These are phyloP conservation scores for Ceratotherium simum DNA, from an alignment of 2,113 vertebrate genomes.

Conservation along the genomic window DNA sequence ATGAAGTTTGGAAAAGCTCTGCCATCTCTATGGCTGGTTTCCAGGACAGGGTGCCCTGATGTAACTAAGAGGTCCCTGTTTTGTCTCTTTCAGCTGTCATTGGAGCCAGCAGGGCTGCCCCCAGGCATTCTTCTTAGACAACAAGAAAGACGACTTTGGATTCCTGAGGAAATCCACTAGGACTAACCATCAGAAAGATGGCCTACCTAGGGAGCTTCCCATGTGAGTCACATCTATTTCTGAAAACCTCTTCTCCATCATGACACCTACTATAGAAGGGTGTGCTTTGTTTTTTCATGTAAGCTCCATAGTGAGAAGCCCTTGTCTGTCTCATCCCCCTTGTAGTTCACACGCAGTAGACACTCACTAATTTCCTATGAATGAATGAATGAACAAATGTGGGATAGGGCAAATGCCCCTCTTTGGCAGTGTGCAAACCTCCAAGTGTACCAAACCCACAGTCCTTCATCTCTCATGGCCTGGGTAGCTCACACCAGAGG, in stretches of 20 bases:
- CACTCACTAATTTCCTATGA: background rate
- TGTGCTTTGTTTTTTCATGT: background rate
- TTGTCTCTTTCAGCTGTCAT: background rate
- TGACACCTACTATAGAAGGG: background rate
- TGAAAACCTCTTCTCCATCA: background rate
- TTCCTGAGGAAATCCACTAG: background rate
- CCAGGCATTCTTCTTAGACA: background rate
- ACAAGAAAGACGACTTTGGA: background rate
- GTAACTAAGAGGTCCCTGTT: background rate
- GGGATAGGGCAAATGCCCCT: background rate
- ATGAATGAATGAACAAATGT: background rate
- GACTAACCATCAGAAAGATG: background rate
- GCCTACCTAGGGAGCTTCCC: background rate
- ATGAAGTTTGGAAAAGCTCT: background rate
- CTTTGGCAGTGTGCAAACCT: background rate
- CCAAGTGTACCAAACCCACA: background rate
- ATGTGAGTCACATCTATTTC: background rate
- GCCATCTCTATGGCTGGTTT: background rate
- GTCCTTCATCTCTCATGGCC: background rate
- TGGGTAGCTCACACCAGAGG: background rate
- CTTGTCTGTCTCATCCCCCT: background rate
- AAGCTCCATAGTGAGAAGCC: background rate
- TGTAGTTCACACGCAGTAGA: background rate
- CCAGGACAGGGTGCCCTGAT: background rate
- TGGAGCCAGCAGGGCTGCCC: background rate